Base-by-base conservation (phyloP, 2,113 vertebrate genomes). In the Mirounga angustirostris region DNA sequence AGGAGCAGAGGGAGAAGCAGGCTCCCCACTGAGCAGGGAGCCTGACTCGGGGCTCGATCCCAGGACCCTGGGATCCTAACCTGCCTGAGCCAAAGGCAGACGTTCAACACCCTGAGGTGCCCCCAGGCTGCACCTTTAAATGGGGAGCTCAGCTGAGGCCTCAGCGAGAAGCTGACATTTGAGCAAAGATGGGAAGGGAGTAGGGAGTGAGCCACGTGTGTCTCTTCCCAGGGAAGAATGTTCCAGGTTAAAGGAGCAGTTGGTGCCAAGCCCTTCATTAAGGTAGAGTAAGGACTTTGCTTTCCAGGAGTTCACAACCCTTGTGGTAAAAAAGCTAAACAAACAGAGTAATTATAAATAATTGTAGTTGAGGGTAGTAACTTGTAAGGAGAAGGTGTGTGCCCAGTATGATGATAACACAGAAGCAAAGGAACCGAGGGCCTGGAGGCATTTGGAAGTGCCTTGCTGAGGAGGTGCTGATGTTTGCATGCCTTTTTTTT, bases 331-430 rank as follows among this genome's bases (percentile, higher is more conserved):
- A 93, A 83, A 93, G 36, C 89, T 83, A 89, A 96, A 69, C 52
- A 94, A 92, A 93, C 78, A 69, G 95, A 95, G 50, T 56, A n/a
- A 92, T 93, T 89, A 54, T 46, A 69, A 67, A n/a, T 81, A 84
- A 78, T 91, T 78, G 43, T 13, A 63, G 56, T 58, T 58, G 56
- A 84, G 58, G 16, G 54, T 40, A 85, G 2, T 67, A 11, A 15
- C 22, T 50, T 46, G 82, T 36, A 30, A 71, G 52, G 30, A 87
- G 93, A 36, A 93, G 89, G 28, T 52, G 36, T 54, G 59, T 59
- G 69, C 10, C 19, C 1, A 1, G 12, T 15, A 21, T 59, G 33
- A 13, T 1, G 19, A 67, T 26, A 46, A 74, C 79, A 33, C 9
- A 43, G 36, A 58, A 69, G 54, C 24, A 13, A 2, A 52, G 14